phyloP scores from a whole-genome alignment of 1,140 invertebrate species.

The Lethrus apterus region DNA sequence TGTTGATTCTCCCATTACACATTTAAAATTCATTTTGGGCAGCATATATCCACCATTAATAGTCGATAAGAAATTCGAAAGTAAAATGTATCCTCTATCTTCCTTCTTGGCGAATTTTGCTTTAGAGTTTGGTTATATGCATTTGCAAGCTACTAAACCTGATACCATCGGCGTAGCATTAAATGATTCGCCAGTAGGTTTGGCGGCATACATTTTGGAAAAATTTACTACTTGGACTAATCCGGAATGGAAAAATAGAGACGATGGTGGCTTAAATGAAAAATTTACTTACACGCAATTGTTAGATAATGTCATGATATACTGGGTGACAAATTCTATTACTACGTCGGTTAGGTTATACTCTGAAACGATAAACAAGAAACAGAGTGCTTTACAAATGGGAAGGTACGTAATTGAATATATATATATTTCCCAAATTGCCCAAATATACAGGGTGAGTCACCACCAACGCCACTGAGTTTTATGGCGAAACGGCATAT shows the following conservation, averaged over 20 bases:
- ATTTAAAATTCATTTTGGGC: conserved; percentile 49
- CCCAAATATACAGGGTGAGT: no score
- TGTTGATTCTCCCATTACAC: conserved; percentile 35
- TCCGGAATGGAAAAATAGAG: conserved; percentile 15
- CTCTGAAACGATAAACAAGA: conserved; percentile 48
- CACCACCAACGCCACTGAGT: no score
- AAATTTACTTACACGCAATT: conserved; percentile 55
- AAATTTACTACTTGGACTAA: conserved; percentile 64
- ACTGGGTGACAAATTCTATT: conserved; percentile 64
- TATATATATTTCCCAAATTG: no score
- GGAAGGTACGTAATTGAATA: background rate
- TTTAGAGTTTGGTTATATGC: conserved; percentile 73
- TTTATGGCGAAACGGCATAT: no score
- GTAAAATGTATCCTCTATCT: conserved; percentile 55
- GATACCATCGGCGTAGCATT: conserved; percentile 71
- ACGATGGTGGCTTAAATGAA: conserved; percentile 23
- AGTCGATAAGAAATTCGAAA: conserved; percentile 46
- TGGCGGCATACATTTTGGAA: conserved; percentile 67
- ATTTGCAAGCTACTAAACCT: conserved; percentile 84
- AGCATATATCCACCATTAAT: conserved; percentile 49
- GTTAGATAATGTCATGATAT: conserved; percentile 70
- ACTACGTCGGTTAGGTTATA: conserved; percentile 61
- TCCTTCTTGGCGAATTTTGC: conserved; percentile 46
- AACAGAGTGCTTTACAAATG: conserved; percentile 6
- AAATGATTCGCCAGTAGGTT: conserved; percentile 55